Evolutionary conservation across 2,888 invertebrate genomes (phyloP).

Genomic region (Melanostoma mellinum): DNA sequence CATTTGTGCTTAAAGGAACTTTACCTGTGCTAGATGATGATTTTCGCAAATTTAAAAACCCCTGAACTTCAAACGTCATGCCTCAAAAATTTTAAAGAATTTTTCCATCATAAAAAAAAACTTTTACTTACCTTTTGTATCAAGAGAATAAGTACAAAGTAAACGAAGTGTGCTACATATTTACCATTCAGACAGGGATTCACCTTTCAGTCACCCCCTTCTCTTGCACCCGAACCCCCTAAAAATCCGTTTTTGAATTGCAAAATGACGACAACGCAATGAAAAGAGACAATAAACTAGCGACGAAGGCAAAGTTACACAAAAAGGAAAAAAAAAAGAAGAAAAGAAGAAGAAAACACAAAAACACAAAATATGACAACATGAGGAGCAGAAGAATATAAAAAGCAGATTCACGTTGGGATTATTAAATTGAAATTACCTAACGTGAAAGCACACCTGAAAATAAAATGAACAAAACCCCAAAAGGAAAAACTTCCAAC

Average conservation of each 20-base stretch:
- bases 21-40: slow-evolving; percentile 26
- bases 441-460: slow-evolving; percentile 57
- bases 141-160: slow-evolving; percentile 50
- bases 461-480: slow-evolving; percentile 39
- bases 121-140: slow-evolving; percentile 44
- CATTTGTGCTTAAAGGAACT: not conserved
- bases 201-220: not conserved
- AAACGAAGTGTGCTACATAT: slow-evolving; percentile 55
- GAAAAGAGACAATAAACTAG: slow-evolving; percentile 62
- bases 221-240: not conserved
- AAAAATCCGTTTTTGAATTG: slow-evolving; percentile 64
- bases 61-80: slow-evolving; percentile 38
- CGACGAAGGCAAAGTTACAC: slow-evolving; percentile 9
- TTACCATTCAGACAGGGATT: slow-evolving; percentile 28
- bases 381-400: slow-evolving; percentile 38
- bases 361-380: slow-evolving; percentile 40
- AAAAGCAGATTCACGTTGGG: slow-evolving; percentile 53
- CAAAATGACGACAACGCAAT: slow-evolving; percentile 54
- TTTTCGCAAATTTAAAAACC: slow-evolving; percentile 51
- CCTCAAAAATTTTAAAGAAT: slow-evolving; percentile 37
- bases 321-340: slow-evolving; percentile 20
- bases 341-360: not conserved
- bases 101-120: slow-evolving; percentile 11
- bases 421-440: slow-evolving; percentile 71
- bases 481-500: not conserved